A percentile compares a stretch with the other conserved stretches of the same genome.
Evolutionary conservation across 2,888 invertebrate species (phyloP).

Genomic region (Polydrusus cervinus): DNA sequence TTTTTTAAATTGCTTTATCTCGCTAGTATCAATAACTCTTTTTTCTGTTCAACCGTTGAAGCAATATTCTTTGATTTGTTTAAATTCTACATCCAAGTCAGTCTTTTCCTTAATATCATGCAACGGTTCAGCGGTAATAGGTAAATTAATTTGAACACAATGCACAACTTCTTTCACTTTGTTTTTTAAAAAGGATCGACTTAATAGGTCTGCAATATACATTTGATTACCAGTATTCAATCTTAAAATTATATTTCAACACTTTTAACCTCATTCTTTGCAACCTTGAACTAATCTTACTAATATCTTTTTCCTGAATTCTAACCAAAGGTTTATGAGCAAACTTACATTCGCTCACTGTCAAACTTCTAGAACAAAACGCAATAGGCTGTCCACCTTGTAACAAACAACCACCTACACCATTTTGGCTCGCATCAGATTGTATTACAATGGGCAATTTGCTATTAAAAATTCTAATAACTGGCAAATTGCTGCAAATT

Average conservation of each 20-base stretch:
- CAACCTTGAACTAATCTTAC: conserved; percentile 14
- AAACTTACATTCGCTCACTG: conserved; percentile 52
- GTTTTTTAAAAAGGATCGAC: conserved; percentile 25
- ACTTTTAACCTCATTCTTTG: conserved; percentile 32
- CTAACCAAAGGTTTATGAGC: conserved; percentile 43
- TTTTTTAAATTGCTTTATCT: not conserved
- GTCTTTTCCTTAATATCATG: not conserved
- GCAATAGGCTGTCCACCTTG: conserved; percentile 9
- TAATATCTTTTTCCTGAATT: not conserved
- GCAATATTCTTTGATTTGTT: not conserved
- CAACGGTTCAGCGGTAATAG: not conserved
- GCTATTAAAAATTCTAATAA: conserved; percentile 51
- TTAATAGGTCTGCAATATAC: conserved; percentile 50
- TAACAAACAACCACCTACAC: conserved; percentile 53
- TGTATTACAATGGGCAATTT: conserved; percentile 49
- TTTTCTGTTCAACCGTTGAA: not conserved
- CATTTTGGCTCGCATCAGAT: conserved; percentile 53
- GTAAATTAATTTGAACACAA: not conserved
- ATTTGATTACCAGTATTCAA: conserved; percentile 56
- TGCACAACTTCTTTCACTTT: not conserved
- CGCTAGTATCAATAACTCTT: not conserved
- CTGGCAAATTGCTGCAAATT: conserved; percentile 42
- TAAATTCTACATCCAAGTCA: not conserved
- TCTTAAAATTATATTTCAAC: conserved; percentile 55
- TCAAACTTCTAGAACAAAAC: not conserved